Base-by-base conservation (phyloP, 2,113 vertebrate species). In the Pygoscelis antarcticus region DNA sequence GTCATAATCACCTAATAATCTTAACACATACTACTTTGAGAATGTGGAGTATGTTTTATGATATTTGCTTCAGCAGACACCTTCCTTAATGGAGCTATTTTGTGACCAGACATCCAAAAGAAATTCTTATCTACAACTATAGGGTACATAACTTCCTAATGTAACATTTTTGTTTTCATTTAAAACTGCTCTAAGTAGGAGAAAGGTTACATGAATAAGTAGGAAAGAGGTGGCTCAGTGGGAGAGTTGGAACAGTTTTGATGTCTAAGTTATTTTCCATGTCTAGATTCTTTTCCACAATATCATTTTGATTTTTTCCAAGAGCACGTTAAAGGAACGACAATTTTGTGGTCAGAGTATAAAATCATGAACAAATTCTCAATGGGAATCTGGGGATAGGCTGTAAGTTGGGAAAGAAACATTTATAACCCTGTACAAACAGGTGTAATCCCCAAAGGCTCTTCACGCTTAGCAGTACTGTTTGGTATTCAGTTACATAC, bases 261-360 rank as follows among this genome's bases (percentile, higher is more conserved):
- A 83, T 55, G 15, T 83, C 61, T 58, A 77, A 89, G 66, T 54
- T 76, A 80, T 96, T 97, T 97, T 92, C 66, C 82, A 82, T 38
- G 51, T 85, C 85, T 81, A 80, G 62, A 60, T 83, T 91, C 12
- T 95, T 96, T 93, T 91, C 64, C 38, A 61, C 65, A 58, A 58
- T 65, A 85, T 87, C 23, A 42, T 82, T 96, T 90, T 93, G 70
- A 77, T 36, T 78, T 93, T 94, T 89, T 71, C 69, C 82, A 94
- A 93, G 51, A 82, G 17, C 29, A 55, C 0, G 0, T 86, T 93
- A 91, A 87, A 91, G 86, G 54, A 95, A 95, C 2, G 19, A 87
- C 55, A 95, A 66, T 92, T 95, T 91, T 97, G 94, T 88, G 87
- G 89, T 85, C 87, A 87, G 80, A 62, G 62, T 71, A 94, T 89